Percentiles rank a stretch among this genome's conserved stretches.
Conservation (phyloP, 1,140 invertebrate species). For the Hyphantria cunea region DNA sequence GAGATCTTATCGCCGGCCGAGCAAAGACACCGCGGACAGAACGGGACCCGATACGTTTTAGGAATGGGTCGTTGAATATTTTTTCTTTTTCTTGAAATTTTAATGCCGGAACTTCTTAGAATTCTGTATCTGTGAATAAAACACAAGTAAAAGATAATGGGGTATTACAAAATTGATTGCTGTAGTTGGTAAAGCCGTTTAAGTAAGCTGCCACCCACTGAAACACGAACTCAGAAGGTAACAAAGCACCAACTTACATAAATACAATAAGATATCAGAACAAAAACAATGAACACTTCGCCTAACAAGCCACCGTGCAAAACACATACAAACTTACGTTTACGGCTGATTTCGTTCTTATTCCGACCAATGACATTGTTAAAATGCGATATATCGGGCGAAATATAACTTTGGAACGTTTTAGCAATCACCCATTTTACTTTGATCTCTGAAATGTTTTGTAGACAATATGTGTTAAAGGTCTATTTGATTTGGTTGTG, state of each 20-base stretch:
- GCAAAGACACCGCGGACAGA: slow-evolving; percentile 48
- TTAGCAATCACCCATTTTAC: slow-evolving; percentile 42
- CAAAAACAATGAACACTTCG: slow-evolving; percentile 55
- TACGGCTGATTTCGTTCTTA: slow-evolving; percentile 22
- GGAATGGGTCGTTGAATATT: slow-evolving; percentile 43
- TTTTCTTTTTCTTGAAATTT: slow-evolving; percentile 35
- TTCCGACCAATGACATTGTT: not conserved
- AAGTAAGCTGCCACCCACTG: slow-evolving; percentile 34
- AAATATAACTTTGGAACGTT: slow-evolving; percentile 34
- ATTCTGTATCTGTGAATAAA: slow-evolving; percentile 19
- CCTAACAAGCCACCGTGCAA: slow-evolving; percentile 59
- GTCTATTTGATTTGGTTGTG: slow-evolving; percentile 46
- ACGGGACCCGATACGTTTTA: slow-evolving; percentile 39
- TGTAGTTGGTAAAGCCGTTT: not conserved
- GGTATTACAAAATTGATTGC: slow-evolving; percentile 15
- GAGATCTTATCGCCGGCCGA: slow-evolving; percentile 55
- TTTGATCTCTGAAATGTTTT: slow-evolving; percentile 38
- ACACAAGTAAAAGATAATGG: slow-evolving; percentile 14
- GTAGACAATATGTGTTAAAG: slow-evolving; percentile 34
- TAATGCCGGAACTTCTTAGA: slow-evolving; percentile 29
- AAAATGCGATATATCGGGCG: slow-evolving; percentile 25
- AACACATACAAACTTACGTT: slow-evolving; percentile 34
- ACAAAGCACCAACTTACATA: slow-evolving; percentile 47
- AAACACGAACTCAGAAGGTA: slow-evolving; percentile 48
- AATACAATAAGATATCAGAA: slow-evolving; percentile 52